A percentile compares a stretch with the other conserved stretches of the same genome.
These are phyloP conservation scores for Onychostruthus taczanowskii DNA, from an alignment of 2,113 vertebrate genomes.

Conservation along the genomic window DNA sequence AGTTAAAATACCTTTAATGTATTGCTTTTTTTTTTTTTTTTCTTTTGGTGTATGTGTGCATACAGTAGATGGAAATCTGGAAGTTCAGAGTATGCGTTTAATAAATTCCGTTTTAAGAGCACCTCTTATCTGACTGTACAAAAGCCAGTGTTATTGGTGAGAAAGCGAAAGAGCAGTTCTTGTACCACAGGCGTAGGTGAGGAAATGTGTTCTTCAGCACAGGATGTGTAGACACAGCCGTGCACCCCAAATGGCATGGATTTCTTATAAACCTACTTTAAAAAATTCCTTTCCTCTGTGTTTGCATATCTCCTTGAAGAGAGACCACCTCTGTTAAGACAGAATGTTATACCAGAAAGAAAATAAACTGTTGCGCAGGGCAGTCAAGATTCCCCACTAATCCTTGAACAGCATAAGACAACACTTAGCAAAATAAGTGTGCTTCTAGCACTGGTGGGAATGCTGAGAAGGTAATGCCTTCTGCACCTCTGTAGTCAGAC, in stretches of 20 bases:
- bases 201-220: slow-evolving; percentile 12
- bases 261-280: slow-evolving; percentile 45
- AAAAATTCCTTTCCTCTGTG: slow-evolving; percentile 36
- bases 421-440: not conserved
- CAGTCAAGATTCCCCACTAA: slow-evolving; percentile 49
- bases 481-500: not conserved
- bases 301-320: slow-evolving; percentile 35
- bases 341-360: slow-evolving; percentile 27
- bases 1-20: slow-evolving; percentile 11
- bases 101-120: slow-evolving; percentile 41
- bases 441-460: not conserved
- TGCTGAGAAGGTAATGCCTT: not conserved
- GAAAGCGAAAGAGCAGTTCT: slow-evolving; percentile 27
- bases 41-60: not conserved
- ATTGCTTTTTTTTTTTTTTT: not conserved
- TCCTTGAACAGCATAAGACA: slow-evolving; percentile 8
- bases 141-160: slow-evolving; percentile 23
- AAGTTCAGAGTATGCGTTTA: slow-evolving; percentile 16
- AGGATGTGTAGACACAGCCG: not conserved
- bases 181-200: not conserved
- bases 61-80: slow-evolving; percentile 36
- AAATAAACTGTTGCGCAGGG: slow-evolving; percentile 31
- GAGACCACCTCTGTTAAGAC: slow-evolving; percentile 48
- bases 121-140: slow-evolving; percentile 40
- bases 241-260: slow-evolving; percentile 12